Base-by-base conservation (phyloP, 2,888 invertebrate species). In the Ectobius pallidus region DNA sequence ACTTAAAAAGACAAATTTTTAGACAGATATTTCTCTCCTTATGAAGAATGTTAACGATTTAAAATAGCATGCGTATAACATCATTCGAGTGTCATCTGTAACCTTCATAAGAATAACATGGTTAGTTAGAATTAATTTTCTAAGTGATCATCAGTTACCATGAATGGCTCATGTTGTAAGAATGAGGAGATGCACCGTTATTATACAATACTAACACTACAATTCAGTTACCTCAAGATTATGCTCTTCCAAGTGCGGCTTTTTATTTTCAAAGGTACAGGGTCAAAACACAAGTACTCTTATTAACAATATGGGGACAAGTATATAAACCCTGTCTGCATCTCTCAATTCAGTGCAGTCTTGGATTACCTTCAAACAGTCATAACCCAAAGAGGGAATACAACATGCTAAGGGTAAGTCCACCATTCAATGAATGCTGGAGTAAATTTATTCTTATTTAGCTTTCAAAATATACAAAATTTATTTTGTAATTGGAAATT, bases 201-300 rank as follows among this genome's bases (percentile, higher is more conserved):
- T 34, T 34, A 34, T 34, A 34, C 34, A 34, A 34, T 34, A 34
- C 34, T 4, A 46, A 46, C 4, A n/a, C n/a, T 46, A 46, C 46
- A 46, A 46, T 46, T n/a, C 16, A 14, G n/a, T 11, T 34, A n/a
- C 6, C 39, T 39, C 14, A 39, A 39, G 39, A 39, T 39, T n/a
- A n/a, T 46, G 46, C 9, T 4, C n/a, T n/a, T 4, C n/a, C 46
- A n/a, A 46, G 46, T 46, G 18, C 46, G 18, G 11, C 9, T n/a
- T 4, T n/a, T 46, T 46, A n/a, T n/a, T 46, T 46, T 14, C 18
- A 46, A 4, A 7, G 11, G 9, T 46, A n/a, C 46, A 46, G 46
- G 46, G 46, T 46, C 46, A 46, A n/a, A 46, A 3, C 46, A n/a
- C 46, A 46, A n/a, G n/a, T 46, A 46, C 46, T 46, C 46, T 46